These are phyloP conservation scores for Teleopsis dalmanni DNA, from an alignment of 1,140 invertebrate genomes.

Conservation along the genomic window DNA sequence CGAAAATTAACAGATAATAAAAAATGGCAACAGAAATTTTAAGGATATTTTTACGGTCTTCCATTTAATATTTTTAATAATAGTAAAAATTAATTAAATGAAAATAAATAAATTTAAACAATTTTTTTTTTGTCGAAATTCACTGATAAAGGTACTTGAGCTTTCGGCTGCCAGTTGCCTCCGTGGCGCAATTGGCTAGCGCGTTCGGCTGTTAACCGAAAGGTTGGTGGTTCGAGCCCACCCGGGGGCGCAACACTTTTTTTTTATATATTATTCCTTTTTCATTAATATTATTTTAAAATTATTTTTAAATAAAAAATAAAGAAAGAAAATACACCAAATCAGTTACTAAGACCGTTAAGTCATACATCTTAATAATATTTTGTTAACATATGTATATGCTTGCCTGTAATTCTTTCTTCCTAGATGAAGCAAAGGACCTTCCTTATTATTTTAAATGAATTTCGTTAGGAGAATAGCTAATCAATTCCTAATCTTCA, in stretches of 20 bases:
- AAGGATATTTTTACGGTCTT: too few relatives aligned
- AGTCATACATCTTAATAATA: background rate
- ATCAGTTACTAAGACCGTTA: background rate
- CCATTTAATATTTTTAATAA: too few relatives aligned
- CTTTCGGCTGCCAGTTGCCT: constrained; percentile 44
- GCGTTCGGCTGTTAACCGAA: constrained; percentile 74
- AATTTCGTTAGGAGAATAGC: too few relatives aligned
- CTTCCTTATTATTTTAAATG: too few relatives aligned
- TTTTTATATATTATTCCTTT: background rate
- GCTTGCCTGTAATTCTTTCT: too few relatives aligned
- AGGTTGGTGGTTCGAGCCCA: constrained; percentile 83
- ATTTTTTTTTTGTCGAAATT: background rate
- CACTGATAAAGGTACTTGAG: background rate
- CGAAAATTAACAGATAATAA: too few relatives aligned
- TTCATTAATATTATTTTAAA: background rate
- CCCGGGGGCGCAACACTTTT: constrained; percentile 50
- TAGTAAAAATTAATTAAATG: too few relatives aligned
- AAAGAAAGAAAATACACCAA: background rate
- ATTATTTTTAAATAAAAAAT: background rate
- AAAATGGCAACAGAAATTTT: too few relatives aligned
- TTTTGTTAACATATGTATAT: background rate
- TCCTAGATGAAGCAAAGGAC: too few relatives aligned
- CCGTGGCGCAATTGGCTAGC: constrained; percentile 75
- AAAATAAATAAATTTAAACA: too few relatives aligned
- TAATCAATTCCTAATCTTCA: too few relatives aligned